Conservation (phyloP, 2,113 vertebrate genomes). For the Tragelaphus scriptus region DNA sequence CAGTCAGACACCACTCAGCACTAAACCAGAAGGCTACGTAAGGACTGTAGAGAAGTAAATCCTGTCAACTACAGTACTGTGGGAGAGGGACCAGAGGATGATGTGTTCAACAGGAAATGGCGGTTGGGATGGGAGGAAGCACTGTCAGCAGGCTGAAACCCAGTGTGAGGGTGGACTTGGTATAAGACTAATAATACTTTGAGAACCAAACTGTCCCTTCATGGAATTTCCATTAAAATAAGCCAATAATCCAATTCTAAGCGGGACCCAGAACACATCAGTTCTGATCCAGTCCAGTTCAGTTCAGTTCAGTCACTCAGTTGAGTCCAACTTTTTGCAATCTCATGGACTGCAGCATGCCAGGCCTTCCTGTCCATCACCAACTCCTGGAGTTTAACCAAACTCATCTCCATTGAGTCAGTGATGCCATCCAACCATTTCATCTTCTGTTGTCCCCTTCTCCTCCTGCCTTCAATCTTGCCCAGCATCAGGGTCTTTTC, state of each 20-base stretch:
- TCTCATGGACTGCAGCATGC: neutral
- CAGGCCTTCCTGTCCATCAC: neutral
- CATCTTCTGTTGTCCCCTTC: neutral
- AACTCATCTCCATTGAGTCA: neutral
- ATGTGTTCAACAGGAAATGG: neutral
- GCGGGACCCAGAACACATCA: neutral
- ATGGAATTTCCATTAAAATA: neutral
- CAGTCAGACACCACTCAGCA: neutral
- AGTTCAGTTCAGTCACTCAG: neutral
- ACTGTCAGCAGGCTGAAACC: neutral
- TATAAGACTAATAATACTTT: neutral
- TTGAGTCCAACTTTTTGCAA: neutral
- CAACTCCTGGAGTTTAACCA: neutral
- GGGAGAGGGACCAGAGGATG: neutral
- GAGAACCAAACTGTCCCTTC: neutral
- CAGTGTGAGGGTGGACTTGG: neutral
- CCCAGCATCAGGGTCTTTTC: neutral
- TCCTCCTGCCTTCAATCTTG: neutral
- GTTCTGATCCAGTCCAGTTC: neutral
- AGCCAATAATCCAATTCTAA: neutral
- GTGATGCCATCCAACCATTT: neutral
- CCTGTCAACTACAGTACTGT: fast-evolving
- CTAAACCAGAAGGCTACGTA: neutral
- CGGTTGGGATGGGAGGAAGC: neutral
- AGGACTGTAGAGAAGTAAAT: neutral